Percentiles rank a stretch among this genome's conserved stretches.
These are phyloP conservation scores for Agelas oroides DNA, from an alignment of 37 sponge, comb jelly and placozoan species.

Conservation along the genomic window DNA sequence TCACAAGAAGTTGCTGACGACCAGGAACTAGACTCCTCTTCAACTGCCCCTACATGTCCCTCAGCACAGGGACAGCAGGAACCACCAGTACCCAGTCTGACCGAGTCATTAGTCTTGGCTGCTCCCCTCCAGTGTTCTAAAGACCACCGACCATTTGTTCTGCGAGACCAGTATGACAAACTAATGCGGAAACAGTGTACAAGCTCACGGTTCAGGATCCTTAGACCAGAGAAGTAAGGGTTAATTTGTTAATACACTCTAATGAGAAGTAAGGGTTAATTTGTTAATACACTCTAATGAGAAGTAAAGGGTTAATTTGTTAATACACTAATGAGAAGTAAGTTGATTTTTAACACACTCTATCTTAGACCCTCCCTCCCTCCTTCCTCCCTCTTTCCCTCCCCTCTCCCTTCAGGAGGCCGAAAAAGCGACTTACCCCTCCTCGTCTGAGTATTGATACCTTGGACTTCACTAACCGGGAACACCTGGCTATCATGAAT, in stretches of 20 bases:
- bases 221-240: conserved; percentile 16
- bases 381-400: not conserved
- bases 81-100: not conserved
- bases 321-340: too few species aligned
- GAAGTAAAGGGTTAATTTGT: conserved; percentile 11
- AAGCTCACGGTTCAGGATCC: conserved; percentile 41
- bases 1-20: too few species aligned
- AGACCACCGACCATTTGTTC: conserved; percentile 18
- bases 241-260: too few species aligned
- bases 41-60: too few species aligned
- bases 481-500: conserved; percentile 47
- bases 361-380: too few species aligned
- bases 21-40: too few species aligned
- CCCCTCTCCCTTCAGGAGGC: not conserved
- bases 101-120: too few species aligned
- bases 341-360: too few species aligned
- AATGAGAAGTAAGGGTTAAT: conserved; percentile 14
- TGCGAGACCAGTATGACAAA: conserved; percentile 42
- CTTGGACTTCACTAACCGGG: conserved; percentile 52
- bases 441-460: conserved; percentile 37
- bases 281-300: too few species aligned
- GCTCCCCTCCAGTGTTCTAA: conserved; percentile 29
- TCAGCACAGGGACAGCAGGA: too few species aligned
- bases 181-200: conserved; percentile 56
- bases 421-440: conserved; percentile 1